Conservation (phyloP, 2,113 vertebrate genomes). For the Dendrocopos noguchii region DNA sequence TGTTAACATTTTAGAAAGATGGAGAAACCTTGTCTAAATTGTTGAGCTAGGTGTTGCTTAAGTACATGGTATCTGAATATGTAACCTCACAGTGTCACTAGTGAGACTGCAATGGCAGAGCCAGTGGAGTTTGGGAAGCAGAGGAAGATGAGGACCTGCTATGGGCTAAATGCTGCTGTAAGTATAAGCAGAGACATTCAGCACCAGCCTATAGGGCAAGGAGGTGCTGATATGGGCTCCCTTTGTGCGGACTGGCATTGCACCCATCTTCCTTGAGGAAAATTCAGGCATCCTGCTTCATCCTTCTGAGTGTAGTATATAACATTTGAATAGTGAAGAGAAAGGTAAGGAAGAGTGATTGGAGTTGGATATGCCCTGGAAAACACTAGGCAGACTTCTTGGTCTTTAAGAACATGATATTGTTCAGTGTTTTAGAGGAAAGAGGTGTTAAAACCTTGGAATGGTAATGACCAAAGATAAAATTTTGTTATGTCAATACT, state of each 20-base stretch:
- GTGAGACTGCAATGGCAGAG: background rate
- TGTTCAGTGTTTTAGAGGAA: background rate
- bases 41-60: background rate
- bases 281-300: background rate
- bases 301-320: background rate
- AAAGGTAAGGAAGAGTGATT: background rate
- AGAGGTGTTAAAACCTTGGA: background rate
- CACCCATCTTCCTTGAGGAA: background rate
- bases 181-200: background rate
- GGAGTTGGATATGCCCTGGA: background rate
- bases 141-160: background rate
- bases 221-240: too few species aligned
- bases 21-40: background rate
- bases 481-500: background rate
- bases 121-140: background rate
- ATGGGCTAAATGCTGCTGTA: background rate
- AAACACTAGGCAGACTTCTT: background rate
- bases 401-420: background rate
- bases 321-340: background rate
- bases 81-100: background rate
- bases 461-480: background rate
- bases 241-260: too few species aligned
- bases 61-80: background rate
- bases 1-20: background rate
- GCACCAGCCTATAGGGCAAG: too few species aligned